Evolutionary conservation across 2,113 vertebrate genomes (phyloP).

Genomic region (Tichodroma muraria): DNA sequence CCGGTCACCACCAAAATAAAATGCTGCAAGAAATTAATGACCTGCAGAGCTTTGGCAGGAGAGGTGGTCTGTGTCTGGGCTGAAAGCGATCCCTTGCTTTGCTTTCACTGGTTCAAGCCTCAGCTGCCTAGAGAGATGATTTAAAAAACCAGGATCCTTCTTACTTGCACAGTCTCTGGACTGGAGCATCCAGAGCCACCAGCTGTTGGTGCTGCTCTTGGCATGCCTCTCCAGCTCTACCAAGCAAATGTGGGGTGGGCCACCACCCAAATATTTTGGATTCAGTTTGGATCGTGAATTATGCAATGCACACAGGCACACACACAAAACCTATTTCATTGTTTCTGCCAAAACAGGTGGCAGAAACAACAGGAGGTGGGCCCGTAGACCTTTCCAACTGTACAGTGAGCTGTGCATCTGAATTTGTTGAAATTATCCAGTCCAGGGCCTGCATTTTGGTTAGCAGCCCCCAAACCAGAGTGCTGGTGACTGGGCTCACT

Average conservation of each 20-base stretch:
- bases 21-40: not conserved
- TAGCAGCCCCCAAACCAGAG: not conserved
- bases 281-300: not conserved
- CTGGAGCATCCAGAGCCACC: not conserved
- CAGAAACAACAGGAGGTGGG: not conserved
- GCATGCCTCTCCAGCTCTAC: not conserved
- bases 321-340: not conserved
- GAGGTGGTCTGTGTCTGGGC: not conserved
- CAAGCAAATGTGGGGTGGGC: not conserved
- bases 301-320: not conserved
- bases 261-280: not conserved
- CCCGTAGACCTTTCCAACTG: not conserved
- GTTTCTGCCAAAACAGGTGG: not conserved
- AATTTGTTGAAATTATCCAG: not conserved
- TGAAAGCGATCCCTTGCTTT: not conserved
- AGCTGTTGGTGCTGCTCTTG: slow-evolving; percentile 5
- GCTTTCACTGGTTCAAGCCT: not conserved
- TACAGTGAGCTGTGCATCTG: not conserved
- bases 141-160: not conserved
- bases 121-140: not conserved
- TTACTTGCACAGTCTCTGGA: not conserved
- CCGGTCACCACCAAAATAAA: not conserved
- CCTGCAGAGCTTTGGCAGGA: not conserved
- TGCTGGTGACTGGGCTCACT: not conserved
- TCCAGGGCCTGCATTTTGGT: not conserved